Conservation (phyloP, 2,797 vertebrate species). For the Sarcophilus harrisii region DNA sequence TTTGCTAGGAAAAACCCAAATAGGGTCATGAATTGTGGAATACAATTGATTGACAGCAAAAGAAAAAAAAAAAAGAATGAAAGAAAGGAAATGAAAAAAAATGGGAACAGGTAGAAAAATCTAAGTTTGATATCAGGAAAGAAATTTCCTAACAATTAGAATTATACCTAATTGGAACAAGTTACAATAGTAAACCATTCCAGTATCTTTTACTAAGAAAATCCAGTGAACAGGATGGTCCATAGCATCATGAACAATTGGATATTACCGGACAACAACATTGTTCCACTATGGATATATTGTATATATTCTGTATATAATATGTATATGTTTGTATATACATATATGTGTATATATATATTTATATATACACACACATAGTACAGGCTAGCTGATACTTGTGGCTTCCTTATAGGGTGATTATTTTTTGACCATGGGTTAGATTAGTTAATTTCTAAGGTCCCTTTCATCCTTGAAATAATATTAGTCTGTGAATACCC, state of each 20-base stretch:
- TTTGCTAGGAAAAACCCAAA: too few relatives aligned
- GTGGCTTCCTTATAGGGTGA: background rate
- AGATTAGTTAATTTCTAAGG: background rate
- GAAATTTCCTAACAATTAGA: too few relatives aligned
- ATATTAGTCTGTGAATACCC: background rate
- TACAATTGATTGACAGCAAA: too few relatives aligned
- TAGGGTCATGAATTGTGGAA: too few relatives aligned
- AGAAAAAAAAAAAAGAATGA: too few relatives aligned
- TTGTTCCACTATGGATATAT: background rate
- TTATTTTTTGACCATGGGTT: background rate
- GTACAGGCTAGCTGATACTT: background rate
- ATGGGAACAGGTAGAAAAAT: too few relatives aligned
- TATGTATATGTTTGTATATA: background rate
- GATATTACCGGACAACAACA: background rate
- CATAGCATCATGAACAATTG: background rate
- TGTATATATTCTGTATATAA: background rate
- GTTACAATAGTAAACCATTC: background rate
- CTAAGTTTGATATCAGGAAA: too few relatives aligned
- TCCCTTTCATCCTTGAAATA: background rate
- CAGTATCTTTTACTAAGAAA: background rate
- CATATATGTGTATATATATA: background rate
- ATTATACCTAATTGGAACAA: too few relatives aligned
- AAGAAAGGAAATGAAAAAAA: too few relatives aligned
- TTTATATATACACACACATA: background rate
- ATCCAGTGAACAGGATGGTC: background rate